phyloP scores from a whole-genome alignment of 2,113 vertebrate species.

The Uropsilus gracilis region DNA sequence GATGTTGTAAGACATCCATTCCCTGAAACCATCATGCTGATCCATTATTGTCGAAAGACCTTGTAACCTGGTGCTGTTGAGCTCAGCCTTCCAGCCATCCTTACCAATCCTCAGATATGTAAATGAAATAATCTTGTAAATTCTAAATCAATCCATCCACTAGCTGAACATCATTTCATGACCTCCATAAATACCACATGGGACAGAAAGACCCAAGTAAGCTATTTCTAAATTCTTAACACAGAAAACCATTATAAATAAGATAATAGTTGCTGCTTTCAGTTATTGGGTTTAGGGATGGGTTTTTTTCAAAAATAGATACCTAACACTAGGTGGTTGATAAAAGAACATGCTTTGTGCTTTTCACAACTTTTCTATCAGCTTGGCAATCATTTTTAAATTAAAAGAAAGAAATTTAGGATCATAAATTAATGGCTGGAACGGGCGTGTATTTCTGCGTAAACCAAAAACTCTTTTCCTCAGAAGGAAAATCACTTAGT shows the following conservation, averaged over 20 bases:
- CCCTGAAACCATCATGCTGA: neutral
- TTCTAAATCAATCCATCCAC: neutral
- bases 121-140: neutral
- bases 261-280: neutral
- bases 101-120: neutral
- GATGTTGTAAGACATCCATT: neutral
- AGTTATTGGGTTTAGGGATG: neutral
- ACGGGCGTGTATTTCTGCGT: neutral
- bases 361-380: neutral
- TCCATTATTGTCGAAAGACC: neutral
- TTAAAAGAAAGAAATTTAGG: neutral
- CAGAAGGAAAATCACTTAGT: neutral
- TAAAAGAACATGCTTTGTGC: neutral
- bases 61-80: accelerated
- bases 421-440: neutral
- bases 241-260: neutral
- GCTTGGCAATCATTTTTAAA: neutral
- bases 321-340: neutral
- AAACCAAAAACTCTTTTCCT: neutral
- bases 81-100: neutral
- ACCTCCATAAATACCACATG: neutral
- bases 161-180: neutral
- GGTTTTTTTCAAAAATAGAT: neutral
- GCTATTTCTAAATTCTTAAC: neutral
- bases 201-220: neutral